Conservation (phyloP, 2,888 invertebrate genomes). For the Cylloceria caligata region DNA sequence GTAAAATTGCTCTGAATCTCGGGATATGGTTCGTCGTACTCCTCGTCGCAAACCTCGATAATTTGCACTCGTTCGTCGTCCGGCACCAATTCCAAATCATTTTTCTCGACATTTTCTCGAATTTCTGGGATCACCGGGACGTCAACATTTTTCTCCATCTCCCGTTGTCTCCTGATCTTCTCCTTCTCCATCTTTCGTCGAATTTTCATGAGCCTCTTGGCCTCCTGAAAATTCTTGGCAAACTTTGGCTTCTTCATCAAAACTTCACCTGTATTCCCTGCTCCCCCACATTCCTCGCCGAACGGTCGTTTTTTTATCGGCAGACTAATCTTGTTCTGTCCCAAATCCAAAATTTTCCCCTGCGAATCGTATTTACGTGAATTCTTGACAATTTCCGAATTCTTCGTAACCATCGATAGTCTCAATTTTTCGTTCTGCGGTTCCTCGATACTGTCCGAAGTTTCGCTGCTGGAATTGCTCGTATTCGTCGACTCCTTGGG, state of each 20-base stretch:
- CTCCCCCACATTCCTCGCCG: too few species aligned
- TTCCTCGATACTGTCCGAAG: conserved; percentile 80
- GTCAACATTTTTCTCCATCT: conserved; percentile 74
- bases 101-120: conserved; percentile 47
- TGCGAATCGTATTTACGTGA: background rate
- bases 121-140: background rate
- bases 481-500: conserved; percentile 86
- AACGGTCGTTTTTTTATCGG: conserved; percentile 81
- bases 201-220: conserved; percentile 88
- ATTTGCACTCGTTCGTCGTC: conserved; percentile 83
- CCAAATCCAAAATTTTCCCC: conserved; percentile 69
- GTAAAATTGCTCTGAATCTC: conserved; percentile 77
- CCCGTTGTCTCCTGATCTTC: conserved; percentile 86
- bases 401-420: conserved; percentile 16
- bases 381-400: background rate
- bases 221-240: conserved; percentile 89
- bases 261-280: conserved; percentile 69
- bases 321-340: conserved; percentile 72
- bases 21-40: conserved; percentile 81
- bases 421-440: conserved; percentile 66
- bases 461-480: conserved; percentile 84
- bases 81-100: conserved; percentile 76
- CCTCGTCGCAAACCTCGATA: conserved; percentile 81
- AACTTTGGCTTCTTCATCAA: conserved; percentile 89
- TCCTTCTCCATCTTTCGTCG: conserved; percentile 88